Base-by-base conservation (phyloP, 23 tunicate species). In the Diplosoma virens region DNA sequence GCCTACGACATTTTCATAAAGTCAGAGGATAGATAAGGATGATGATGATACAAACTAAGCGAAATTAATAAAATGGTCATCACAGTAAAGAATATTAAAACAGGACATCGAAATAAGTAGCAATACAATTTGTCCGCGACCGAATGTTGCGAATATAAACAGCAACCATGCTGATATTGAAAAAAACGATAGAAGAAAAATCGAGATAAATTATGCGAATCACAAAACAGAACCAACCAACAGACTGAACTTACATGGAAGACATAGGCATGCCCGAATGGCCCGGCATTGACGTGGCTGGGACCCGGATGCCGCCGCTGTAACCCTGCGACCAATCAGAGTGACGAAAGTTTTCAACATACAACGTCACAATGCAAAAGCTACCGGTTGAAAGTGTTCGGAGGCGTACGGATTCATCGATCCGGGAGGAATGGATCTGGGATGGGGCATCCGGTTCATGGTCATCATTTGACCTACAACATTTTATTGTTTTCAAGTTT, bases 381-480 rank as follows among this genome's bases (percentile, higher is more conserved):
- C 2, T 61, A 87, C 93, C 82, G 80, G 88, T 48, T 84, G 94
- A 58, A 79, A 87, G 37, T 81, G 97, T 22, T 90, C 97, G 30
- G 88, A 52, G 9, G 78, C 88, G 3, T 73, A 86, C 27, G 96
- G 87, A 55, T 82, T 82, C 88, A 89, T 89, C 0, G 95, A 47
- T 20, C 84, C 88, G 0, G 59, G 81, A 66, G 88, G 83, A 65
- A 89, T 77, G 14, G 80, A 63, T 34, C 88, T 70, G 2, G 96
- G 88, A 67, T 87, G 94, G 0, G 56, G 71, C 96, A 89, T 89
- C 36, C 96, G 74, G 56, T 45, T 35, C 47, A 89, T 78, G 30
- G 69, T 28, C 69, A 89, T 89, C 80, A 89, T 76, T 82, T 82
- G 96, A 63, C 79, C 87, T 77, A 34, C 2, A 26, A 24, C 5